A percentile compares a stretch with the other conserved stretches of the same genome.
Evolutionary conservation across 1,140 invertebrate genomes (phyloP).

Genomic region (Hydropsyche tenuis): DNA sequence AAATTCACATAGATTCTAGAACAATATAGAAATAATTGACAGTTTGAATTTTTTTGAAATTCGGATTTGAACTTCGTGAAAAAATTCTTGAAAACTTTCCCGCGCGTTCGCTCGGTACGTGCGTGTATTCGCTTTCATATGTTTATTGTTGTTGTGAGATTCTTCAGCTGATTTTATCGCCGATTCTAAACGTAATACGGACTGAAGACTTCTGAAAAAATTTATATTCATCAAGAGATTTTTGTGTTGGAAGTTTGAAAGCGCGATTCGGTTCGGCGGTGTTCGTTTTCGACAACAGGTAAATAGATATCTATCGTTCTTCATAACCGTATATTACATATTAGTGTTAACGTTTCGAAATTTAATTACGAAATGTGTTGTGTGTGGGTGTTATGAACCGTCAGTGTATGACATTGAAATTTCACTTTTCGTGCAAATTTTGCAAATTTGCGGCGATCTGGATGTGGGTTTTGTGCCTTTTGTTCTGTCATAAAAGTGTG

Average conservation of each 20-base stretch:
- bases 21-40: too few species aligned
- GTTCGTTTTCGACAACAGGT: conserved; percentile 19
- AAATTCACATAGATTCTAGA: background rate
- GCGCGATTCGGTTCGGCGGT: background rate
- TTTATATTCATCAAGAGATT: background rate
- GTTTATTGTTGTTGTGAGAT: conserved; percentile 4
- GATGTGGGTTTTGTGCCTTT: too few species aligned
- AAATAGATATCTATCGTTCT: conserved; percentile 8
- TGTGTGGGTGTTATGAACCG: background rate
- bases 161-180: conserved; percentile 3
- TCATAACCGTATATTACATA: conserved; percentile 1
- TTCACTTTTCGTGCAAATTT: conserved; percentile 1
- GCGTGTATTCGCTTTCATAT: conserved; percentile 25
- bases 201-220: conserved; percentile 14
- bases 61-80: background rate
- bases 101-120: conserved; percentile 23
- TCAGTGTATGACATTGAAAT: background rate
- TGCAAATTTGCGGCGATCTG: too few species aligned
- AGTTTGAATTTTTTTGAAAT: too few species aligned
- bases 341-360: background rate
- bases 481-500: too few species aligned
- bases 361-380: background rate
- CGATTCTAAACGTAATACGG: background rate
- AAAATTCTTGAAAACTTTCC: background rate
- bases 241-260: background rate